These are phyloP conservation scores for Gorilla gorilla DNA, from an alignment of 2,113 vertebrate genomes.

Conservation along the genomic window DNA sequence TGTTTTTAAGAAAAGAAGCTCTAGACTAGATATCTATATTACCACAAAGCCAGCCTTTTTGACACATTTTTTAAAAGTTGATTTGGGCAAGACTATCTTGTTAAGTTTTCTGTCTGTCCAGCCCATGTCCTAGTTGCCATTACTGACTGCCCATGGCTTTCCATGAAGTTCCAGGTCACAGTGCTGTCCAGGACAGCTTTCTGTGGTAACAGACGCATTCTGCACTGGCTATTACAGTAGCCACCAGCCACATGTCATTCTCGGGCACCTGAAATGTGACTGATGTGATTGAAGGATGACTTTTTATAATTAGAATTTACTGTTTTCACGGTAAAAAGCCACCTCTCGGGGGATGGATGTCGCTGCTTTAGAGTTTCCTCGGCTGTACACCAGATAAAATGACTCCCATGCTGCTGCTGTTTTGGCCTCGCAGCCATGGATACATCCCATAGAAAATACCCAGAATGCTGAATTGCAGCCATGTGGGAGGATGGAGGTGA, in stretches of 20 bases:
- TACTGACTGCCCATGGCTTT: neutral
- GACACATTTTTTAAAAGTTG: neutral
- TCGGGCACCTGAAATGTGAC: neutral
- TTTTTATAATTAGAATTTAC: neutral
- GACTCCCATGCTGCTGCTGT: neutral
- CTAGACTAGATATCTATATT: neutral
- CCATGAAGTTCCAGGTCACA: neutral
- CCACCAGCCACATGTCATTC: neutral
- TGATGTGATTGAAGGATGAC: neutral
- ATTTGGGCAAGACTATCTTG: neutral
- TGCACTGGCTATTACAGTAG: neutral
- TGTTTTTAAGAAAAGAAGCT: neutral
- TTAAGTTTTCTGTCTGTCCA: neutral
- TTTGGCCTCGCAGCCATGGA: neutral
- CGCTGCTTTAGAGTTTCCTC: neutral
- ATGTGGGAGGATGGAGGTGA: neutral
- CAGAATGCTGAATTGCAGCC: neutral
- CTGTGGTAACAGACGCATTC: neutral
- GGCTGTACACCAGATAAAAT: neutral
- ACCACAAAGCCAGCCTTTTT: neutral
- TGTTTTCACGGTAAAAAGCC: neutral
- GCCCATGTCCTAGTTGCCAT: neutral
- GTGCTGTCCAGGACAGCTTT: neutral
- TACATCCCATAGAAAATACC: neutral
- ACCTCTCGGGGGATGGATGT: neutral